Evolutionary conservation across 2,888 invertebrate species (phyloP).

Genomic region (Halictus ligatus): DNA sequence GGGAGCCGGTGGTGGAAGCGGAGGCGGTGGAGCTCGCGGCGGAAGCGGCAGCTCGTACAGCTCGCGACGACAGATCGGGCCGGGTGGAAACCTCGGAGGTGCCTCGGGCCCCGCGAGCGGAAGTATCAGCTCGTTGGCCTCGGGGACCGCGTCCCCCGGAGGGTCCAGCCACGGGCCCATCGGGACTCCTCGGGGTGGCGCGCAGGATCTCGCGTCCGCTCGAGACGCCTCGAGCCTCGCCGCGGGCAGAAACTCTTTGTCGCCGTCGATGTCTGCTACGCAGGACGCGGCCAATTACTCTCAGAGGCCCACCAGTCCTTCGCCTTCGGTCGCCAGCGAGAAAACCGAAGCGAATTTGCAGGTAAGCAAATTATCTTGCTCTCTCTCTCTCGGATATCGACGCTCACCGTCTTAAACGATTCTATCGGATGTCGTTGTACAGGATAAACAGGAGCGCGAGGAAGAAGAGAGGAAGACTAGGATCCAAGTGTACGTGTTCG

Average conservation of each 20-base stretch:
- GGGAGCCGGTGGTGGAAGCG: constrained; percentile 78
- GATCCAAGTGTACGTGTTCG: constrained; percentile 98
- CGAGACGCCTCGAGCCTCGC: constrained; percentile 80
- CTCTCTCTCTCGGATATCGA: background rate
- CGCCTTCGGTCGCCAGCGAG: constrained; percentile 96
- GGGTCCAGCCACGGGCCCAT: constrained; percentile 73
- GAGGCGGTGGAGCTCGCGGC: constrained; percentile 74
- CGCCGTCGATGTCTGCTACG: constrained; percentile 85
- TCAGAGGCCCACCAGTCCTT: constrained; percentile 94
- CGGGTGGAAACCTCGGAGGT: constrained; percentile 75
- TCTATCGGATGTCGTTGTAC: constrained; percentile 32
- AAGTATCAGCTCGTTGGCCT: constrained; percentile 84
- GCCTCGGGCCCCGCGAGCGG: constrained; percentile 75
- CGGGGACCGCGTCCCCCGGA: constrained; percentile 80
- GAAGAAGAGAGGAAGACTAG: constrained; percentile 98
- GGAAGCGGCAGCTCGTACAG: constrained; percentile 78
- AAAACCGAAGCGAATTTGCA: constrained; percentile 93
- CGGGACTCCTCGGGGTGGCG: constrained; percentile 83
- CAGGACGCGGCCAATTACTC: constrained; percentile 84
- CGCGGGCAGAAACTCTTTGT: constrained; percentile 82
- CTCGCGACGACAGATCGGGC: constrained; percentile 84
- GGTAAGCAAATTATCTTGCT: constrained; percentile 82
- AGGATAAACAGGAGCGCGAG: constrained; percentile 97
- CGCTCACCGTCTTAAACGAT: background rate
- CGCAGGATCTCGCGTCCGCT: constrained; percentile 64